Conservation (phyloP, 2,888 invertebrate genomes). For the Ectobius pallidus region DNA sequence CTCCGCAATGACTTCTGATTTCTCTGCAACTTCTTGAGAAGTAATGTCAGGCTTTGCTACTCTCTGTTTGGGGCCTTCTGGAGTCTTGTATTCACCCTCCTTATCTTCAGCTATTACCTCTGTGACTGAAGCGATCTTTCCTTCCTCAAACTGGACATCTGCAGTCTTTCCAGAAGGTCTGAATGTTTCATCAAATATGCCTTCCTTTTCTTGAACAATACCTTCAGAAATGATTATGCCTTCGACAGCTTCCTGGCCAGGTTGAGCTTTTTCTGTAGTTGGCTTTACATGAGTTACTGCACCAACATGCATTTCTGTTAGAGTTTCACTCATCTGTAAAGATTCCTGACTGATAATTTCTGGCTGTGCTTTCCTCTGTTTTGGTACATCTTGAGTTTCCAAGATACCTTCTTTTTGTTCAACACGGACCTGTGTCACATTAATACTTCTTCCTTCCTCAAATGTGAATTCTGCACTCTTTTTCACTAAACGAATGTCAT, state of each 20-base stretch:
- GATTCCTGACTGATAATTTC: conserved; percentile 47
- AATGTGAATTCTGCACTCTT: conserved; percentile 54
- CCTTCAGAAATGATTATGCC: conserved; percentile 41
- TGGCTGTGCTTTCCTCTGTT: conserved; percentile 45
- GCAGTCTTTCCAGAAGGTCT: conserved; percentile 46
- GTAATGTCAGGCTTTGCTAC: conserved; percentile 46
- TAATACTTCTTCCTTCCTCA: conserved; percentile 55
- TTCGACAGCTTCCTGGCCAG: conserved; percentile 40
- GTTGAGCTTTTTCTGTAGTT: conserved; percentile 37
- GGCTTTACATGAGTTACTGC: conserved; percentile 36
- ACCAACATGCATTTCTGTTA: conserved; percentile 43
- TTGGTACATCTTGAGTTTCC: conserved; percentile 43
- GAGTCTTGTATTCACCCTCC: conserved; percentile 43
- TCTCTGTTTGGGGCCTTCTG: conserved; percentile 45
- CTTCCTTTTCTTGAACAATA: conserved; percentile 49
- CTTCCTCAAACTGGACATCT: conserved; percentile 47
- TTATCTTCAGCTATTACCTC: conserved; percentile 46
- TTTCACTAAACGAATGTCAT: conserved; percentile 49
- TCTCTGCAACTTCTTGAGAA: conserved; percentile 47
- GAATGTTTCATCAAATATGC: conserved; percentile 47
- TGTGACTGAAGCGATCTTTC: conserved; percentile 46
- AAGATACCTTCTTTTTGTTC: conserved; percentile 59
- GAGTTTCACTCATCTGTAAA: conserved; percentile 47
- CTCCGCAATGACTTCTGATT: conserved; percentile 47
- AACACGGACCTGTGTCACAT: conserved; percentile 52